phyloP scores from a whole-genome alignment of 30 jellyfish, hydroid and myxozoan genomes.

The Hydractinia symbiolongicarpus region DNA sequence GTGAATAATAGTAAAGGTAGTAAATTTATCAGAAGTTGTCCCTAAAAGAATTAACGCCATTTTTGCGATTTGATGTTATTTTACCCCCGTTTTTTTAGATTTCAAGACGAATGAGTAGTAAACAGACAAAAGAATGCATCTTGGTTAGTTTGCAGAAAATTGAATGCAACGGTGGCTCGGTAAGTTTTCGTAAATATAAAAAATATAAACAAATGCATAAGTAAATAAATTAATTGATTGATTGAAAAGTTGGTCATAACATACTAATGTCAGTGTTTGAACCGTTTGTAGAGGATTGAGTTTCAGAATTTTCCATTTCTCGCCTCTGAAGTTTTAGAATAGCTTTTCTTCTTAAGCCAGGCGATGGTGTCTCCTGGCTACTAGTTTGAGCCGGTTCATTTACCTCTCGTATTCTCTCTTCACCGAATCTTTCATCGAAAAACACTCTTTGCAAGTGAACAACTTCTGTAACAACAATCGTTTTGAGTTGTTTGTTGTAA shows the following conservation, averaged over 20 bases:
- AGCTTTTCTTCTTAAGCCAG: neutral
- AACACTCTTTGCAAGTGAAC: neutral
- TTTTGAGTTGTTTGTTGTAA: neutral
- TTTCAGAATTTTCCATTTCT: too few relatives aligned
- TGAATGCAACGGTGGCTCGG: conserved; percentile 90
- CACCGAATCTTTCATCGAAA: neutral
- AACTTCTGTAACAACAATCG: neutral
- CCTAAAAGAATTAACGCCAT: too few relatives aligned
- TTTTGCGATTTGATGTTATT: too few relatives aligned
- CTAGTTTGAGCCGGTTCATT: neutral
- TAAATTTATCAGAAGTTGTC: too few relatives aligned
- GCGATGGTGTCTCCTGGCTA: neutral
- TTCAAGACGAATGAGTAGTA: conserved; percentile 43
- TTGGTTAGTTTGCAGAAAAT: conserved; percentile 45
- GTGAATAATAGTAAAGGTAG: too few relatives aligned
- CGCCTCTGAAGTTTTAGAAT: neutral
- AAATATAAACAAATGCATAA: too few relatives aligned
- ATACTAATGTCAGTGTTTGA: too few relatives aligned
- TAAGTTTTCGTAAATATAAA: conserved; percentile 7
- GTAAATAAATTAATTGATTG: too few relatives aligned
- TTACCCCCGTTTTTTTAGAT: conserved; percentile 24
- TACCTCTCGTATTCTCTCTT: neutral
- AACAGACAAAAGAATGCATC: conserved; percentile 47
- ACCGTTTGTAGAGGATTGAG: too few relatives aligned
- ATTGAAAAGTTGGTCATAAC: too few relatives aligned